These are phyloP conservation scores for Callyntrura sp. DNA, from an alignment of 2,888 invertebrate species.

Conservation along the genomic window DNA sequence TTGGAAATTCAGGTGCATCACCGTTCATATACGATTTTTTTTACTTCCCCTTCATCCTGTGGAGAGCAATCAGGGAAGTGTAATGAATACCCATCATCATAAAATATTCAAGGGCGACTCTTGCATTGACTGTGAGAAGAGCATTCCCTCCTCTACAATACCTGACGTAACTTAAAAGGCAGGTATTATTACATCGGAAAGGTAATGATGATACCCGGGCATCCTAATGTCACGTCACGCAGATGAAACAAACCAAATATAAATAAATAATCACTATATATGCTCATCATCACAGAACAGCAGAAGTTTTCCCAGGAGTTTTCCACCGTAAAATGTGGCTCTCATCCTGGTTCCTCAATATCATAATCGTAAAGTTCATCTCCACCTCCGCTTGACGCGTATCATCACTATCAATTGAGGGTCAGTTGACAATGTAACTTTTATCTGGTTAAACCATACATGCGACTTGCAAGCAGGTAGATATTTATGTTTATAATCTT, in stretches of 20 bases:
- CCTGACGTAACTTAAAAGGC: not conserved
- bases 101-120: conserved; percentile 68
- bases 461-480: too few relatives aligned
- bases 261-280: conserved; percentile 71
- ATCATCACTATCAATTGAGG: conserved; percentile 4
- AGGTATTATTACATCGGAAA: conserved; percentile 58
- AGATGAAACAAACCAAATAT: conserved; percentile 48
- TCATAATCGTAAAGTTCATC: not conserved
- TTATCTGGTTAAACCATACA: not conserved
- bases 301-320: conserved; percentile 42
- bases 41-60: conserved; percentile 40
- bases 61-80: not conserved
- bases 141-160: conserved; percentile 12
- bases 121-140: conserved; percentile 7
- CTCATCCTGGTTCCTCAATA: conserved; percentile 64
- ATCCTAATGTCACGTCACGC: conserved; percentile 61
- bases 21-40: conserved; percentile 33
- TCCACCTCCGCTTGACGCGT: conserved; percentile 1
- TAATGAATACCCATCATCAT: conserved; percentile 74
- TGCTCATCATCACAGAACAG: conserved; percentile 48
- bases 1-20: conserved; percentile 67
- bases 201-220: conserved; percentile 69
- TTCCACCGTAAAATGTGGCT: conserved; percentile 36
- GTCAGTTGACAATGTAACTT: not conserved
- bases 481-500: conserved; percentile 17